Base-by-base conservation (phyloP, 2,113 vertebrate genomes). In the Corythaixoides concolor region DNA sequence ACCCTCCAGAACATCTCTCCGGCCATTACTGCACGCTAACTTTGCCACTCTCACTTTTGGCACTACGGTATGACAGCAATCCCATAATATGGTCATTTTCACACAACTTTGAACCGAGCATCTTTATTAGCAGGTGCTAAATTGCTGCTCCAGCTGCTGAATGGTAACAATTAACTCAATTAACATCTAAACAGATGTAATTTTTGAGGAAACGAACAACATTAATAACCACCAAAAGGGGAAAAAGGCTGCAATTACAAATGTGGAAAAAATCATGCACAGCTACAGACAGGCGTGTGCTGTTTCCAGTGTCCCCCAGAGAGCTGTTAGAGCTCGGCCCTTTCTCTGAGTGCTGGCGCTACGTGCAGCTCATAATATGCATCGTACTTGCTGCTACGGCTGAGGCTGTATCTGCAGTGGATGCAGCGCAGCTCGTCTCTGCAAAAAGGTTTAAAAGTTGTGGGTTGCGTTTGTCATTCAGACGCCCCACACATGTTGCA, bases 121-220 rank as follows among this genome's bases (percentile, higher is more conserved):
- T 90, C 97, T 90, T 96, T 90, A 90, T 96, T 81, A 97, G 97
- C 98, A 98, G 97, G 97, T 96, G 97, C 97, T 95, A 94, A 96
- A 97, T 93, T 97, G 96, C 96, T 24, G 58, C 95, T 97, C 97
- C 98, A 98, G 98, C 97, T 97, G 98, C 97, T 89, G 95, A 95
- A 97, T 85, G 82, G 88, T 83, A 90, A 97, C 97, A 97, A 98
- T 98, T 97, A 98, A 93, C 97, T 89, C 96, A 93, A 97, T 97
- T 96, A 97, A 97, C 95, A 90, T 97, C 89, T 43, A 93, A 97
- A 97, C 98, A 97, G 97, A 98, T 98, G 97, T 97, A 96, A 97
- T 98, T 98, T 98, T 88, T 94, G 96, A 97, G 97, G 97, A 98
- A 98, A 95, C 77, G 97, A 97, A 97, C 91, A 94, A 96, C 97